These are phyloP conservation scores for Eucidaris tribuloides DNA, from an alignment of 35 echinoderm and acorn worm genomes.

Conservation along the genomic window DNA sequence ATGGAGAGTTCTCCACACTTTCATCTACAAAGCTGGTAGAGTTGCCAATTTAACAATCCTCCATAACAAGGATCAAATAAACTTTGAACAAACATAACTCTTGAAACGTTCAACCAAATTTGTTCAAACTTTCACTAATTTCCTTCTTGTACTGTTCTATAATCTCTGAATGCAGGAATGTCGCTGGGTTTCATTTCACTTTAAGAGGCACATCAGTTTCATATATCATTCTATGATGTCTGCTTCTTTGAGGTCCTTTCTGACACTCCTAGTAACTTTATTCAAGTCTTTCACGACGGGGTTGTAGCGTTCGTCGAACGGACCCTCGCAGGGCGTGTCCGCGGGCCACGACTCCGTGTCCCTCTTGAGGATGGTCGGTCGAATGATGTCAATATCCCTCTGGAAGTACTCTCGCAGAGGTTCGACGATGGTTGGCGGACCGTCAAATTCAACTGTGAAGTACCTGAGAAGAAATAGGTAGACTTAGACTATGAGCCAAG, in stretches of 20 bases:
- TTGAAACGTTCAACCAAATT: no score
- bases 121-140: no score
- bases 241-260: neutral
- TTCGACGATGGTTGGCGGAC: slow-evolving; percentile 26
- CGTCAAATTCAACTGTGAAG: slow-evolving; percentile 68
- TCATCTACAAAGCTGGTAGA: no score
- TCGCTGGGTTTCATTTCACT: no score
- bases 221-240: neutral
- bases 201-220: no score
- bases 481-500: no score
- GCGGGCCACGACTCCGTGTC: slow-evolving; percentile 32
- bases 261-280: neutral
- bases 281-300: neutral
- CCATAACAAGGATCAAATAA: no score
- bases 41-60: no score
- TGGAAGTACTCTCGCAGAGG: slow-evolving; percentile 42
- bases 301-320: neutral
- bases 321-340: neutral
- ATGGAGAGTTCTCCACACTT: no score
- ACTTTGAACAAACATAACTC: no score
- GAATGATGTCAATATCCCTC: slow-evolving; percentile 61
- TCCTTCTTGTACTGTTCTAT: no score
- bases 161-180: no score
- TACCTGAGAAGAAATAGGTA: slow-evolving; percentile 45
- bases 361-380: slow-evolving; percentile 42